Conservation (phyloP, 2,888 invertebrate species). For the Nemotelus pantherinus region DNA sequence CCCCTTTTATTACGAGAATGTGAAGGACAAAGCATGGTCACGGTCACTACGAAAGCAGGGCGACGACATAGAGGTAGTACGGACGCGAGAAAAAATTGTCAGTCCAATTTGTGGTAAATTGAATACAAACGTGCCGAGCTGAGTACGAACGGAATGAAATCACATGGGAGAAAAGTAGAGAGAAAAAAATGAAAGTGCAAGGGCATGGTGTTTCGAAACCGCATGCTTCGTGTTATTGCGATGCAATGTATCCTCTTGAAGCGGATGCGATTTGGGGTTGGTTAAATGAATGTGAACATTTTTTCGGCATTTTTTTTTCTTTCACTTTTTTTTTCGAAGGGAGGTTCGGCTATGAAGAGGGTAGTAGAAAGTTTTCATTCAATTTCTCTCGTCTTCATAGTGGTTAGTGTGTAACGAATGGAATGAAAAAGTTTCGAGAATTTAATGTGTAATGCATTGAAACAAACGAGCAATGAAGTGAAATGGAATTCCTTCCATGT, state of each 20-base stretch:
- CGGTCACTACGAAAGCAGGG: too few species aligned
- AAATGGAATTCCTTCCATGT: neutral
- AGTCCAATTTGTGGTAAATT: constrained; percentile 32
- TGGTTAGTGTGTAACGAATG: neutral
- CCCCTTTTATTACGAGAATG: too few species aligned
- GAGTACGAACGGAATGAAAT: neutral
- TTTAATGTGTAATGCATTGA: neutral
- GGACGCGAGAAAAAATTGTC: constrained; percentile 1
- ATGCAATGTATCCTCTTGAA: too few species aligned
- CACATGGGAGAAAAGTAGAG: neutral
- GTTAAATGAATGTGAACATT: neutral
- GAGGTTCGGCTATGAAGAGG: too few species aligned
- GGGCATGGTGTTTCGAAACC: neutral
- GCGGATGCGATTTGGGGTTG: neutral
- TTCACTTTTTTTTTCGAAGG: too few species aligned
- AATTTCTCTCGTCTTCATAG: neutral
- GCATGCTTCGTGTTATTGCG: neutral
- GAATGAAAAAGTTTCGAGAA: neutral
- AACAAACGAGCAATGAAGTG: constrained; percentile 9
- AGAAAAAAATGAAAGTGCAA: neutral
- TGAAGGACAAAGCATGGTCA: too few species aligned
- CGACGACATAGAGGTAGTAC: neutral
- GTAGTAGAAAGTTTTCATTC: too few species aligned
- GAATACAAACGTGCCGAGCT: constrained; percentile 21
- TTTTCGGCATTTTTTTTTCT: neutral